A percentile compares a stretch with the other conserved stretches of the same genome.
Evolutionary conservation across 2,113 vertebrate genomes (phyloP).

Genomic region (Fregetta grallaria): DNA sequence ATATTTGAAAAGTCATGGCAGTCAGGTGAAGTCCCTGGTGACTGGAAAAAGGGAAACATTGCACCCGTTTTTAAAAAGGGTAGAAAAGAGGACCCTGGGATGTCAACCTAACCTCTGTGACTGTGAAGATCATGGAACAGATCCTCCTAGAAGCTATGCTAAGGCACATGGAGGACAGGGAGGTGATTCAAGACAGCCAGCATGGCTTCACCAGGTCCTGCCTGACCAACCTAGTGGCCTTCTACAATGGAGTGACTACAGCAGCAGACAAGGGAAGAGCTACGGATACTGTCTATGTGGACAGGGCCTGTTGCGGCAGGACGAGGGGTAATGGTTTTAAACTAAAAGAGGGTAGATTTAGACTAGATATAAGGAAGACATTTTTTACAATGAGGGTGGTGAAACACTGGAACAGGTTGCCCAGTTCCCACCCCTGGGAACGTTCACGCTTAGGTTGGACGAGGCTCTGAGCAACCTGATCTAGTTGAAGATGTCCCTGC

Average conservation of each 20-base stretch:
- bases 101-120: not conserved
- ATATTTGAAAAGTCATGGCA: not conserved
- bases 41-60: not conserved
- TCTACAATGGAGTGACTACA: no score
- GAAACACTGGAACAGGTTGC: not conserved
- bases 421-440: not conserved
- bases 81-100: not conserved
- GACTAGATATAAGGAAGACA: not conserved
- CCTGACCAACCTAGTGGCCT: no score
- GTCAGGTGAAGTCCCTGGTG: not conserved
- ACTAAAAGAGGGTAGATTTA: not conserved
- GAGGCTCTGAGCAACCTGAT: not conserved
- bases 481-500: not conserved
- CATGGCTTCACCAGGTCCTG: no score
- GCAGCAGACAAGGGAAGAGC: no score
- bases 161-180: no score
- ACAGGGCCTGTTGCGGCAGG: not conserved
- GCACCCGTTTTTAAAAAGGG: not conserved
- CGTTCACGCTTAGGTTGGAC: not conserved
- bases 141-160: no score
- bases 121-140: no score
- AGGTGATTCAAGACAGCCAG: no score
- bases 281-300: not conserved
- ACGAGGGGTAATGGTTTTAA: not conserved
- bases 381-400: not conserved